phyloP scores from a whole-genome alignment of 2,888 invertebrate species.

The Pemphredon lugubris region DNA sequence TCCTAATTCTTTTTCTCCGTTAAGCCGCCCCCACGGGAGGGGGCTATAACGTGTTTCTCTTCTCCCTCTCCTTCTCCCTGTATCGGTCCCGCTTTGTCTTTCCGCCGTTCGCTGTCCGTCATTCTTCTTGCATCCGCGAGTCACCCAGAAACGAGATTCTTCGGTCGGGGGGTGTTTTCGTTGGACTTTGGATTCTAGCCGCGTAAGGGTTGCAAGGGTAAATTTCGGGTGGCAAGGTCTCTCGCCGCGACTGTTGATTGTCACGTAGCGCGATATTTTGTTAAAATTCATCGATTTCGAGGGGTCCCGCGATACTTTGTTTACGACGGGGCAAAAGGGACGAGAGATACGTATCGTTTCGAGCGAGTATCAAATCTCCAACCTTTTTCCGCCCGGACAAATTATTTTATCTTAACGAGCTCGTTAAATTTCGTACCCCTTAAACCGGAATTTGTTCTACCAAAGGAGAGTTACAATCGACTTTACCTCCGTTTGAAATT shows the following conservation, averaged over 20 bases:
- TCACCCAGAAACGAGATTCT: conserved; percentile 59
- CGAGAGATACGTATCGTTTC: no score
- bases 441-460: background rate
- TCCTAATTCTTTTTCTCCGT: conserved; percentile 36
- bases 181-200: conserved; percentile 30
- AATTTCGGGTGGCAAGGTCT: conserved; percentile 45
- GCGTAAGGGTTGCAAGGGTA: conserved; percentile 25
- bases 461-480: background rate
- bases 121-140: conserved; percentile 38
- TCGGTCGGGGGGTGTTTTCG: conserved; percentile 33
- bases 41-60: conserved; percentile 43
- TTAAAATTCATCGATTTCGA: no score
- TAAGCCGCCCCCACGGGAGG: background rate
- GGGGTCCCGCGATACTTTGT: no score
- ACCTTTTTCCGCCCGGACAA: no score
- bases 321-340: no score
- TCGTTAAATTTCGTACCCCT: no score
- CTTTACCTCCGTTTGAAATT: background rate
- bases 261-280: no score
- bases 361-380: no score
- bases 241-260: no score
- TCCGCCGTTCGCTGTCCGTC: conserved; percentile 15
- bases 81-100: conserved; percentile 41
- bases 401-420: no score
- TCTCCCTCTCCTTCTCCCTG: conserved; percentile 24